Base-by-base conservation (phyloP, 1,140 invertebrate species). In the Drosophila lacertosa region DNA sequence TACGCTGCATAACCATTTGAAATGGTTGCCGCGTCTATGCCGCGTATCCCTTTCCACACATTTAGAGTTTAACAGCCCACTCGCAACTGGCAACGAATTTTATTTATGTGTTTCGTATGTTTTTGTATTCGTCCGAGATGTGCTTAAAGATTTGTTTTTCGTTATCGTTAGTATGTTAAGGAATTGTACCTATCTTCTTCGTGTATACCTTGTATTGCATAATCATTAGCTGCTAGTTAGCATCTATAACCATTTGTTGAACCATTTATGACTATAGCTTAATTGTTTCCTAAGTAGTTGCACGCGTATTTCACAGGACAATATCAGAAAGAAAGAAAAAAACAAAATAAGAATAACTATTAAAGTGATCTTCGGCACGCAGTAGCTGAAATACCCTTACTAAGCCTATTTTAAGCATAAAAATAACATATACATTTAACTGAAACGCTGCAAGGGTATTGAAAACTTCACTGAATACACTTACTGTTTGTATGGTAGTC, bases 241-340 rank as follows among this genome's bases (percentile, higher is more conserved):
- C 35, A 45, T 68, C 40, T 22, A 40, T 74, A 59, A 40, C 37
- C 22, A 63, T 81, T 62, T 77, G 63, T 79, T 80, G 29, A 67
- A 57, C 59, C 35, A 40, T 64, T 29, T 48, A 48, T 35, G 10
- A 62, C 62, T 22, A 39, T 74, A 68, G 78, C 64, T 37, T 57
- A 81, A 82, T 74, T 82, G 59, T 66, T 77, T 73, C 15, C 32
- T 51, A 67, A 63, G 64, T 77, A 77, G 78, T 50, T 82, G 79
- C 79, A 78, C 79, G 60, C 74, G 69, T 55, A 57, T 58, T 76
- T 71, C 62, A 76, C 80, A 69, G 66, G 80, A 83, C 80, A 83
- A 83, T 84, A 83, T 78, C 39, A 24, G 57, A 39, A 42, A 64
- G 13, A 40, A 51, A 22, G 15, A 24, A 40, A 71, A 54, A 44